Percentiles rank a stretch among this genome's conserved stretches.
These are phyloP conservation scores for Urophycis tenuis DNA, from an alignment of 2,797 vertebrate genomes.

Conservation along the genomic window DNA sequence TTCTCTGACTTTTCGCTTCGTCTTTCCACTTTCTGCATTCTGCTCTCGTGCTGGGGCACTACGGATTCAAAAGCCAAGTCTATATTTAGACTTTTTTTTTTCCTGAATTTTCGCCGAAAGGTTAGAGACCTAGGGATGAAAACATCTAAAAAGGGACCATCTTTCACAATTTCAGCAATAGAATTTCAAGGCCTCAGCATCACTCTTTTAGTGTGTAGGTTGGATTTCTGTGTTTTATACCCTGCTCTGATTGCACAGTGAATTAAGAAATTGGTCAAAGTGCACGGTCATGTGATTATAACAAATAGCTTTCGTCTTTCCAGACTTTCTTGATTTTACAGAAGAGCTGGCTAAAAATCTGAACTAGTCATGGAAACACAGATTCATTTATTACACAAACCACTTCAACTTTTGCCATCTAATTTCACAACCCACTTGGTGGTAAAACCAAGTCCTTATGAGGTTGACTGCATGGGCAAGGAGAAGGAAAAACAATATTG, in stretches of 20 bases:
- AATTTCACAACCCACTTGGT: conserved; percentile 16
- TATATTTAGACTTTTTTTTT: background rate
- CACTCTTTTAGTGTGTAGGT: background rate
- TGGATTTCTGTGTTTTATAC: background rate
- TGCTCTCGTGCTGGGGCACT: background rate
- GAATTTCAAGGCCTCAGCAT: background rate
- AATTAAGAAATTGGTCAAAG: background rate
- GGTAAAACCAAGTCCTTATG: conserved; percentile 23
- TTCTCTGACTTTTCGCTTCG: conserved; percentile 14
- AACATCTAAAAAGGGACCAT: background rate
- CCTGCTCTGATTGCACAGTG: background rate
- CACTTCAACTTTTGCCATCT: background rate
- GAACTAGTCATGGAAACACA: background rate
- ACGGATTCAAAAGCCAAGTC: conserved; percentile 5
- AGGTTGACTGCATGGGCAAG: background rate
- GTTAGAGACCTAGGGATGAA: background rate
- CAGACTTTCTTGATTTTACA: background rate
- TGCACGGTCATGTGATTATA: background rate
- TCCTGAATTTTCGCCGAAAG: background rate
- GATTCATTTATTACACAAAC: background rate
- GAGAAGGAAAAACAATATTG: conserved; percentile 7
- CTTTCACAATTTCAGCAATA: background rate
- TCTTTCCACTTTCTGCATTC: background rate
- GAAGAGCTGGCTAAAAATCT: background rate
- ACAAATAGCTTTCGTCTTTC: background rate